Evolutionary conservation across 2,888 invertebrate species (phyloP).

Genomic region (Pollenia labialis): DNA sequence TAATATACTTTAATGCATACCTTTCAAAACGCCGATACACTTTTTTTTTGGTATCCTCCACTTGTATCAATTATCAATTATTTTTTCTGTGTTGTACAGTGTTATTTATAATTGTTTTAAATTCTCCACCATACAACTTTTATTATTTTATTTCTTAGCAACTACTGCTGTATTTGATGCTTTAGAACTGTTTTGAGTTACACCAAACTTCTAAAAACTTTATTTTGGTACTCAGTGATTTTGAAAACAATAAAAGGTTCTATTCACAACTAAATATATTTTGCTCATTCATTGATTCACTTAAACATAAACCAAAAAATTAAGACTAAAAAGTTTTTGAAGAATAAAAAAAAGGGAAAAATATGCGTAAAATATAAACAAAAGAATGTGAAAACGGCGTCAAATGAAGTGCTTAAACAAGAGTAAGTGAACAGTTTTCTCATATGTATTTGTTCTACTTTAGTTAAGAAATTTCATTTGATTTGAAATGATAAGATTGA

Average conservation of each 20-base stretch:
- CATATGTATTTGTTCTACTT: conserved; percentile 17
- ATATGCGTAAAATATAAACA: conserved; percentile 45
- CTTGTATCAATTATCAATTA: no score
- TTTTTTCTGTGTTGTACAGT: no score
- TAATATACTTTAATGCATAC: no score
- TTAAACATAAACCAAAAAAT: conserved; percentile 46
- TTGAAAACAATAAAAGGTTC: conserved; percentile 38
- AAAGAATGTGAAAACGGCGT: background rate
- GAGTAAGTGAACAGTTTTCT: conserved; percentile 41
- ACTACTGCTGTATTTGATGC: conserved; percentile 27
- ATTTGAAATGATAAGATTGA: conserved; percentile 62
- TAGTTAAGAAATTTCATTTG: conserved; percentile 67
- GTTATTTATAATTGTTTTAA: background rate
- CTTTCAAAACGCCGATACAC: no score
- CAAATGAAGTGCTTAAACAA: conserved; percentile 8
- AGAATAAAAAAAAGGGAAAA: no score
- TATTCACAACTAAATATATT: conserved; percentile 57
- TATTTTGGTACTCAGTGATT: background rate
- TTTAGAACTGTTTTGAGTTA: background rate
- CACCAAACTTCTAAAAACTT: conserved; percentile 31
- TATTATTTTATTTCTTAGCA: background rate
- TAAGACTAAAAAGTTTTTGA: conserved; percentile 46
- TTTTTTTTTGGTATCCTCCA: no score
- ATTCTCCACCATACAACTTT: background rate
- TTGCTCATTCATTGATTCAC: conserved; percentile 39